Conservation (phyloP, 2,888 invertebrate genomes). For the Liodrosophila aerea region DNA sequence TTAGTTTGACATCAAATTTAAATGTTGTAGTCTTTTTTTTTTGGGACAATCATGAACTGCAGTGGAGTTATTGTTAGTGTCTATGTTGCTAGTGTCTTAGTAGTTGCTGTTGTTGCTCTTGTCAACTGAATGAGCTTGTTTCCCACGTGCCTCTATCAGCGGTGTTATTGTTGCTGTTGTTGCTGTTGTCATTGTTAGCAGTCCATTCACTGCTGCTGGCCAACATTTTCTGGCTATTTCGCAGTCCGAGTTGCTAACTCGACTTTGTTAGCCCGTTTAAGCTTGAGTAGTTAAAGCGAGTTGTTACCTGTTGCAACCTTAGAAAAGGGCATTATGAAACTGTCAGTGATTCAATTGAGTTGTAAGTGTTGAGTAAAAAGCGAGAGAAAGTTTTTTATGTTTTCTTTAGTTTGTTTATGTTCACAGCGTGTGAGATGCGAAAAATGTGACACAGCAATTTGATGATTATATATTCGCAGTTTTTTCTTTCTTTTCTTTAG, state of each 20-base stretch:
- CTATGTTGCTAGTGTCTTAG: too few species aligned
- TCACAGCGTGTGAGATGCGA: too few species aligned
- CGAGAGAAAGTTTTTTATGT: too few species aligned
- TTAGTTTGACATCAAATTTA: not conserved
- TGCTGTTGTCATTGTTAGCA: constrained; percentile 15
- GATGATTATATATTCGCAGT: too few species aligned
- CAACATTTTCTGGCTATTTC: constrained; percentile 37
- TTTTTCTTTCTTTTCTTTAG: too few species aligned
- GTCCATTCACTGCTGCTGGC: constrained; percentile 33
- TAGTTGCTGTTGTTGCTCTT: constrained; percentile 15
- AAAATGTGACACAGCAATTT: too few species aligned
- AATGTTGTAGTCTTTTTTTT: not conserved
- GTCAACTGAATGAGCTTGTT: constrained; percentile 49
- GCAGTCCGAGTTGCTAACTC: constrained; percentile 16
- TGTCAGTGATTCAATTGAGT: not conserved
- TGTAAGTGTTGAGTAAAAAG: too few species aligned
- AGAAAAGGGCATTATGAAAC: constrained; percentile 13
- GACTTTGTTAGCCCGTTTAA: constrained; percentile 25
- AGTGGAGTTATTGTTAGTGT: constrained; percentile 18
- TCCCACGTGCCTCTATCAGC: constrained; percentile 55
- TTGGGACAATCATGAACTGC: constrained; percentile 52
- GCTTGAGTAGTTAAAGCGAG: constrained; percentile 31
- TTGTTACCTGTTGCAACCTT: constrained; percentile 8
- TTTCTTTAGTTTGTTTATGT: too few species aligned
- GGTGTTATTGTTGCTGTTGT: constrained; percentile 8